Conservation (phyloP, 1,140 invertebrate species). For the Charaxes varanes region DNA sequence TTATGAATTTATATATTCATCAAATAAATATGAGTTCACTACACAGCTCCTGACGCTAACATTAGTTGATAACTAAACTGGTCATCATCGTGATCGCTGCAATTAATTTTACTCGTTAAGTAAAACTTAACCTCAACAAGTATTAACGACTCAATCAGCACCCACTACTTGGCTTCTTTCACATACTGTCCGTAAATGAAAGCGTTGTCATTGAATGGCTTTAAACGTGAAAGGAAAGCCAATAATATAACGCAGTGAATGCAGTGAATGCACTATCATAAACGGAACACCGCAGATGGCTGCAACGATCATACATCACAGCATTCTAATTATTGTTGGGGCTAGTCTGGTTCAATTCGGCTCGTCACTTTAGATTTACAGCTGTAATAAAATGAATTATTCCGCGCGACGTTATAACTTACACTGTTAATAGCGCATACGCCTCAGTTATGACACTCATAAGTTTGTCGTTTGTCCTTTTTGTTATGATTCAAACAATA, state of each 20-base stretch:
- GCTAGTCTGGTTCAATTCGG: conserved; percentile 53
- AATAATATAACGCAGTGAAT: conserved; percentile 6
- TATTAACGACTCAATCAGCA: no score
- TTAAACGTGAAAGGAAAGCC: no score
- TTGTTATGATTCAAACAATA: no score
- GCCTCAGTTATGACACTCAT: conserved; percentile 39
- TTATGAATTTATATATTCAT: no score
- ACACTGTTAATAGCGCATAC: conserved; percentile 42
- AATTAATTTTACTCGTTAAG: background rate
- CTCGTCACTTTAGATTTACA: conserved; percentile 36
- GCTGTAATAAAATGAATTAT: conserved; percentile 53
- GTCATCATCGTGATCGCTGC: background rate
- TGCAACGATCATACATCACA: conserved; percentile 36
- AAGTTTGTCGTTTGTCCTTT: conserved; percentile 22
- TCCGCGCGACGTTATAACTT: conserved; percentile 44
- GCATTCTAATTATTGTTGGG: conserved; percentile 55
- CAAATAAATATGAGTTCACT: no score
- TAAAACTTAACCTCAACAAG: no score
- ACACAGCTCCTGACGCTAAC: no score
- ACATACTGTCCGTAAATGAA: no score
- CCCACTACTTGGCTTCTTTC: no score
- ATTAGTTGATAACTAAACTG: no score
- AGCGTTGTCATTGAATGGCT: no score
- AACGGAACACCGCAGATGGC: conserved; percentile 23
- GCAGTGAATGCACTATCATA: conserved; percentile 21